These are phyloP conservation scores for Xiphorhynchus erythropygius DNA, from an alignment of 2,797 vertebrate species.

Conservation along the genomic window DNA sequence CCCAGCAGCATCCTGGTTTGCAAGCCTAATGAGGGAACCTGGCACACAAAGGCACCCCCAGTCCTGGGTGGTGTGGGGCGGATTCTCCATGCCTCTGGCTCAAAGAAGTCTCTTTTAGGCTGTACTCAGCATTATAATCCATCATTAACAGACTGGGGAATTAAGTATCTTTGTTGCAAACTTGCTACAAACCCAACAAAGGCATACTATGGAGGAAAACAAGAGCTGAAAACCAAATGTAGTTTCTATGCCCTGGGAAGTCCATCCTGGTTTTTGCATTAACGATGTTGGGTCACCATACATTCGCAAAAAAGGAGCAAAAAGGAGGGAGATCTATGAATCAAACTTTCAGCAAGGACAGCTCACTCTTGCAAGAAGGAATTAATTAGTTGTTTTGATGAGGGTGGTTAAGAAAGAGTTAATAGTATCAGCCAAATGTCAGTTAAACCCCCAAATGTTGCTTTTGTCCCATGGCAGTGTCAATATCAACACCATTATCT, in stretches of 20 bases:
- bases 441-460: conserved; percentile 9
- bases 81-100: background rate
- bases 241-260: conserved; percentile 1
- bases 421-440: conserved; percentile 26
- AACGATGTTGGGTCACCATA: background rate
- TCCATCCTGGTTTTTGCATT: background rate
- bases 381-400: background rate
- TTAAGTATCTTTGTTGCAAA: conserved; percentile 1
- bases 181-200: background rate
- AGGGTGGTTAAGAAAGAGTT: conserved; percentile 18
- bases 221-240: background rate
- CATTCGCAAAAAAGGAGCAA: background rate
- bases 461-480: conserved; percentile 40
- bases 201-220: background rate
- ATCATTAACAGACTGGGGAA: background rate
- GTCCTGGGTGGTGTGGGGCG: background rate
- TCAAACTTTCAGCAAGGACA: conserved; percentile 38
- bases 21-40: background rate
- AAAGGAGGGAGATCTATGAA: background rate
- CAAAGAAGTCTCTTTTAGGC: background rate
- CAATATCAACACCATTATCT: conserved; percentile 3
- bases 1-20: background rate
- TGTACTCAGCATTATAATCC: background rate
- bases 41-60: background rate
- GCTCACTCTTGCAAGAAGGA: conserved; percentile 7